phyloP scores from a whole-genome alignment of 1,140 invertebrate species.

The Cheumatopsyche charites region DNA sequence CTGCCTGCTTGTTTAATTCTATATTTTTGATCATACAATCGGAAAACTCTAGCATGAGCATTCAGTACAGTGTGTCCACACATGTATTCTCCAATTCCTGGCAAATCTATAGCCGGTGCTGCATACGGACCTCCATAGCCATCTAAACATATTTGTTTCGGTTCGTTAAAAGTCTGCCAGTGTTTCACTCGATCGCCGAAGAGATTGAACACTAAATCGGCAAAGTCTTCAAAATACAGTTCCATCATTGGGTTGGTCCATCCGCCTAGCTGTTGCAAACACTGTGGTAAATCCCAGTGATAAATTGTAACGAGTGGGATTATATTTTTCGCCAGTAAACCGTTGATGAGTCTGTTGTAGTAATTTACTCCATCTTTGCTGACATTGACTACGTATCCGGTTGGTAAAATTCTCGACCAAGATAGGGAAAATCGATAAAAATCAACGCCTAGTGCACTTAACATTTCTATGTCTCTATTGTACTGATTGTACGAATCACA shows the following conservation, averaged over 20 bases:
- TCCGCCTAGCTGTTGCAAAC: constrained; percentile 66
- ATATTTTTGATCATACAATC: constrained; percentile 47
- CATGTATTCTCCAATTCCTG: constrained; percentile 53
- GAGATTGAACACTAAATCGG: constrained; percentile 62
- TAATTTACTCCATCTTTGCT: constrained; percentile 62
- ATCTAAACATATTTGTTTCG: constrained; percentile 58
- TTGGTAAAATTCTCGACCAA: constrained; percentile 62
- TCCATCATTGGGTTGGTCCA: constrained; percentile 67
- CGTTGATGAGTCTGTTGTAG: constrained; percentile 63
- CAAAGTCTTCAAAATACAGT: constrained; percentile 67
- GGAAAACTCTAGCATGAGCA: constrained; percentile 59
- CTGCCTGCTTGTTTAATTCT: constrained; percentile 49
- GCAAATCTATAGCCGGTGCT: constrained; percentile 49
- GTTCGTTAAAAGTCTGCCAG: constrained; percentile 76
- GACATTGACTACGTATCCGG: constrained; percentile 54
- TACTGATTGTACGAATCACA: constrained; percentile 67
- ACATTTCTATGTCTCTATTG: constrained; percentile 62
- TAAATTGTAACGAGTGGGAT: constrained; percentile 57
- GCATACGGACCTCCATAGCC: constrained; percentile 47
- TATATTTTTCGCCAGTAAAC: constrained; percentile 58
- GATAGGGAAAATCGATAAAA: constrained; percentile 64
- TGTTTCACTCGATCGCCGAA: constrained; percentile 67
- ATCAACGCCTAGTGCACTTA: constrained; percentile 57
- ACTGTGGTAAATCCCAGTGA: constrained; percentile 65
- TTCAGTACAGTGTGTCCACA: constrained; percentile 59